These are phyloP conservation scores for Platysteira castanea DNA, from an alignment of 2,113 vertebrate genomes.

Conservation along the genomic window DNA sequence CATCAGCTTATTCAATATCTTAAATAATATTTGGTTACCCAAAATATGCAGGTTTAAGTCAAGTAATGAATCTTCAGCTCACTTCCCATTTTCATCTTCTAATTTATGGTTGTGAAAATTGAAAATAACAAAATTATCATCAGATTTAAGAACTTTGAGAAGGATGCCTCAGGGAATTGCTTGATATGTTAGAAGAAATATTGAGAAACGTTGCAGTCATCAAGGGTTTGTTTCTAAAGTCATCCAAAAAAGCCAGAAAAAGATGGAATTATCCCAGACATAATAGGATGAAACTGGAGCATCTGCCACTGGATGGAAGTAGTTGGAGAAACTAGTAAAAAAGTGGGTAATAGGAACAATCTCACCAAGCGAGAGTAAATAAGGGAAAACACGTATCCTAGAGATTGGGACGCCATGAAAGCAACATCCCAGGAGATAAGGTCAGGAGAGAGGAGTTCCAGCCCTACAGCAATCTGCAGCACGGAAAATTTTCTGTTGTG, in stretches of 20 bases:
- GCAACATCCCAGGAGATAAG: neutral
- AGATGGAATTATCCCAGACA: neutral
- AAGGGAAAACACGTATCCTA: neutral
- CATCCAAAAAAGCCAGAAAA: neutral
- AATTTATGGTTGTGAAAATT: neutral
- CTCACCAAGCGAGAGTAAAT: neutral
- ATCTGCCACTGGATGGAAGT: neutral
- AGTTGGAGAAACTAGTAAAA: neutral
- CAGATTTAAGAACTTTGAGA: neutral
- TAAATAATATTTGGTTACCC: neutral
- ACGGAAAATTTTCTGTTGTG: neutral
- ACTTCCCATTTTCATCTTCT: neutral
- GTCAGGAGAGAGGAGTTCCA: neutral
- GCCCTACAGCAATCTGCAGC: neutral
- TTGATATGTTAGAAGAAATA: neutral
- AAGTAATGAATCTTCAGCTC: neutral
- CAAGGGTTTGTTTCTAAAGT: neutral
- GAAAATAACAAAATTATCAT: neutral
- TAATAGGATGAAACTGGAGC: neutral
- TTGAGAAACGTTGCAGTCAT: neutral
- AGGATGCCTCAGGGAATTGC: neutral
- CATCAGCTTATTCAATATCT: neutral
- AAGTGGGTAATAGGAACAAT: neutral
- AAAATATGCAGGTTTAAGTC: neutral
- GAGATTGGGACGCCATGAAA: neutral